A percentile compares a stretch with the other conserved stretches of the same genome.
Conservation (phyloP, 2,888 invertebrate species). For the Lepidochrysops patricia region DNA sequence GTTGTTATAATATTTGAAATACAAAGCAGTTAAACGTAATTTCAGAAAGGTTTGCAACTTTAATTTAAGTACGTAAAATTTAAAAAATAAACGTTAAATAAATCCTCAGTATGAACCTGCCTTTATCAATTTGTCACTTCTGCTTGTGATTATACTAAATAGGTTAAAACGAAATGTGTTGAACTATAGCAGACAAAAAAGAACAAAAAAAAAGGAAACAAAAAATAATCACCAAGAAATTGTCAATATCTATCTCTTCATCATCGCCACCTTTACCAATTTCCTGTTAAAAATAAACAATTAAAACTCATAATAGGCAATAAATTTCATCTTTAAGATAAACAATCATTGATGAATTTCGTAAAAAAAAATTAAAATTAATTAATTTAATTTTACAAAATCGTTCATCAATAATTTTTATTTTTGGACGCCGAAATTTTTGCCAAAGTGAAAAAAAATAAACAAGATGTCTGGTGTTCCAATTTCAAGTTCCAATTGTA, state of each 20-base stretch:
- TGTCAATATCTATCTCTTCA: constrained; percentile 71
- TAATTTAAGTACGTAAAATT: no score
- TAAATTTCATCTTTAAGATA: no score
- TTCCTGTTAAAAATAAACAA: constrained; percentile 57
- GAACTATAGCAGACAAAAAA: constrained; percentile 16
- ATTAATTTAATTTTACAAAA: no score
- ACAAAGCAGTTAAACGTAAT: no score
- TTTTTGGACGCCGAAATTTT: neutral
- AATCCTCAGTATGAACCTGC: neutral
- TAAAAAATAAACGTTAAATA: no score
- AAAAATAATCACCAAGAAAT: constrained; percentile 65
- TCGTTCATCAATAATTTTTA: no score
- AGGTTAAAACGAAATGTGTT: no score
- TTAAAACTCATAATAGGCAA: constrained; percentile 18
- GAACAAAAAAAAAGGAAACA: constrained; percentile 25
- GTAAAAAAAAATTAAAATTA: no score
- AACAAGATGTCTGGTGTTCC: neutral
- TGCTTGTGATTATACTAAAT: neutral
- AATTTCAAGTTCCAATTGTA: neutral
- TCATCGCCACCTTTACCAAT: constrained; percentile 61
- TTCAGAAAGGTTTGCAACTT: no score
- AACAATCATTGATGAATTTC: no score
- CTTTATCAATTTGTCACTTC: neutral
- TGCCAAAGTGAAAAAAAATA: neutral
- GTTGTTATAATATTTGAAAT: no score